phyloP scores from a whole-genome alignment of 2,888 invertebrate genomes.

The Aleiodes alternator region DNA sequence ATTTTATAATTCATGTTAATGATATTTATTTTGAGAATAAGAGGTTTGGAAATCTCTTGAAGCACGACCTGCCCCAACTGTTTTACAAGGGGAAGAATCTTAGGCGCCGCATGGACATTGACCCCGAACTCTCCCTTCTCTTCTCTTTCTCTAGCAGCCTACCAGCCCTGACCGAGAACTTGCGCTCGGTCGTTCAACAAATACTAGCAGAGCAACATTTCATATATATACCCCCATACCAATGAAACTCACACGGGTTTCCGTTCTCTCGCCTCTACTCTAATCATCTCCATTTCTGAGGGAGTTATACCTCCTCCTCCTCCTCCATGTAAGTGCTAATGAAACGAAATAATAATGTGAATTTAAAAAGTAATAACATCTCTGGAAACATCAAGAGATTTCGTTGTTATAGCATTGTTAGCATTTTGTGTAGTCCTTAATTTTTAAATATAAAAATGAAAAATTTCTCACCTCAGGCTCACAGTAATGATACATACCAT shows the following conservation, averaged over 20 bases:
- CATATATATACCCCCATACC: background rate
- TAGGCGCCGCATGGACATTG: slow-evolving; percentile 74
- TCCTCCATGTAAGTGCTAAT: background rate
- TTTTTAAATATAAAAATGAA: too few relatives aligned
- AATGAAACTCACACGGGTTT: slow-evolving; percentile 53
- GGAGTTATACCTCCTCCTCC: background rate
- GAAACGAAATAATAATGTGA: background rate
- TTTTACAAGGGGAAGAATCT: slow-evolving; percentile 61
- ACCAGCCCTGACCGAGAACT: slow-evolving; percentile 47
- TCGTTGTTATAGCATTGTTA: background rate
- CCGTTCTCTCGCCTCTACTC: slow-evolving; percentile 46
- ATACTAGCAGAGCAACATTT: slow-evolving; percentile 24
- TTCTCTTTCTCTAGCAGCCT: slow-evolving; percentile 6
- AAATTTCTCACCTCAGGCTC: background rate
- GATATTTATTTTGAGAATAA: background rate
- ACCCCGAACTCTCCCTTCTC: slow-evolving; percentile 60
- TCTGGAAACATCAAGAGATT: background rate
- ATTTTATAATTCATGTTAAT: too few relatives aligned
- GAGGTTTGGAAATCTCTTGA: slow-evolving; percentile 25
- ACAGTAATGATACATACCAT: background rate
- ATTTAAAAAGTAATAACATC: background rate
- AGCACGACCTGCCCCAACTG: slow-evolving; percentile 70
- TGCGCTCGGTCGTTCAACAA: slow-evolving; percentile 39
- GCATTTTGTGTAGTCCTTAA: background rate
- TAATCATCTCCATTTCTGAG: slow-evolving; percentile 17